These are phyloP conservation scores for Aldrovandia affinis DNA, from an alignment of 2,797 vertebrate genomes.

Conservation along the genomic window DNA sequence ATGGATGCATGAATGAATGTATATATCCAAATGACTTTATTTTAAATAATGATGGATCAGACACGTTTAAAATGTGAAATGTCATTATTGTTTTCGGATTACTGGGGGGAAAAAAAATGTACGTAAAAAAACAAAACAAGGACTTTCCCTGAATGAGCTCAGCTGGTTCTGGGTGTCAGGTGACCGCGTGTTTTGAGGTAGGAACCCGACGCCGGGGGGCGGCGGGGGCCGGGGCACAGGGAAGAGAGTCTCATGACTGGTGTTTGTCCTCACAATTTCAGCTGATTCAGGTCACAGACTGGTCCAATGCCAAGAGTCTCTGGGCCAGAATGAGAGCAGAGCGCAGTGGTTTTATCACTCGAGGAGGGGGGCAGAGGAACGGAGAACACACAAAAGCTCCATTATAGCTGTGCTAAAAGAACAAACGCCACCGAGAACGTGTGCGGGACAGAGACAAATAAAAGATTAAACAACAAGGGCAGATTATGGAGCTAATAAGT, in stretches of 20 bases:
- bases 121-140: too few species aligned
- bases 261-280: not conserved
- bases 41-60: too few species aligned
- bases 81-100: too few species aligned
- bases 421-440: not conserved
- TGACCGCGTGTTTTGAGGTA: conserved; percentile 8
- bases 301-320: conserved; percentile 18
- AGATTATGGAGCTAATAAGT: not conserved
- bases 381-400: not conserved
- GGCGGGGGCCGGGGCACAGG: not conserved
- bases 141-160: conserved; percentile 9
- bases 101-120: too few species aligned
- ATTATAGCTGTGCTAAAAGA: not conserved
- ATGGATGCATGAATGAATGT: too few species aligned
- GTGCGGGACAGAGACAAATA: not conserved
- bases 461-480: not conserved
- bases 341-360: not conserved
- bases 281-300: conserved; percentile 15
- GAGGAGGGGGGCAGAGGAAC: not conserved
- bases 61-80: too few species aligned
- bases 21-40: too few species aligned
- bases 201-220: not conserved
- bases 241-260: not conserved
- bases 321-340: not conserved
- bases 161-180: not conserved